Percentiles rank a stretch among this genome's conserved stretches.
Evolutionary conservation across 2,888 invertebrate genomes (phyloP).

Genomic region (Protodeltote pygarga): DNA sequence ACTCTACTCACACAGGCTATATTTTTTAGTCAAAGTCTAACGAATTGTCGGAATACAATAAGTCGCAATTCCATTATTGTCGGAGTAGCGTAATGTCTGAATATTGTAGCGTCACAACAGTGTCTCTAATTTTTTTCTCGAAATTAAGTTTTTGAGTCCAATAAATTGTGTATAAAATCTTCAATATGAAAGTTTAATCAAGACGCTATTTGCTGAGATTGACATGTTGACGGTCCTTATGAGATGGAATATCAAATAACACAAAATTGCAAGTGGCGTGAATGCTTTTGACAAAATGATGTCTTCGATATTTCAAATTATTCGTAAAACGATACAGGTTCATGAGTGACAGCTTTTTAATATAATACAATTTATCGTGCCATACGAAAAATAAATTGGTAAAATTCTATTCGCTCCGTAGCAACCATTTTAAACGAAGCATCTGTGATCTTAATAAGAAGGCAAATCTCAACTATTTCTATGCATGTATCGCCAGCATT

Average conservation of each 20-base stretch:
- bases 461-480: conserved; percentile 34
- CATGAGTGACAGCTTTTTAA: background rate
- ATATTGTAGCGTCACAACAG: no score
- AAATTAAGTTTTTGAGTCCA: no score
- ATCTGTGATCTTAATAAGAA: conserved; percentile 23
- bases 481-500: conserved; percentile 36
- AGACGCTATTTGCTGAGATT: background rate
- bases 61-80: no score
- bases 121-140: no score
- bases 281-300: background rate
- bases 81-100: no score
- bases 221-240: conserved; percentile 3
- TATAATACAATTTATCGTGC: background rate
- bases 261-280: background rate
- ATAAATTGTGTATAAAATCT: no score
- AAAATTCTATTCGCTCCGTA: background rate
- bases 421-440: conserved; percentile 3
- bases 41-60: no score
- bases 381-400: background rate
- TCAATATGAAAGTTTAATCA: background rate
- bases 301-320: background rate
- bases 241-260: conserved; percentile 5
- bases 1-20: no score
- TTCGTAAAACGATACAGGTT: no score
- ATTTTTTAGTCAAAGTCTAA: background rate